Evolutionary conservation across 2,113 vertebrate genomes (phyloP).

Genomic region (human): DNA sequence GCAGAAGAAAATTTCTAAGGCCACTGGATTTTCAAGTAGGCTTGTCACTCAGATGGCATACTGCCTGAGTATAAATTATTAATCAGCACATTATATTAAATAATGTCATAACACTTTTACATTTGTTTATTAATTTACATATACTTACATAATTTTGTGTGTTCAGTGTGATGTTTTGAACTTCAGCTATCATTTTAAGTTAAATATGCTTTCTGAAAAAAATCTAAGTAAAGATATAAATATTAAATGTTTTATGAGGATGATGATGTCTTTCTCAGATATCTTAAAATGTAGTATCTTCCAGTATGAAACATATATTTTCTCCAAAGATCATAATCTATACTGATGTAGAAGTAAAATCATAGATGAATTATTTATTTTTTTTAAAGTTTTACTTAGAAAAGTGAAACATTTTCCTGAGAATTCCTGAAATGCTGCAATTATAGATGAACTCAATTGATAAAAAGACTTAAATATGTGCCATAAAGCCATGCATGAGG

Average conservation of each 20-base stretch:
- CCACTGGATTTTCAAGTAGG: not conserved
- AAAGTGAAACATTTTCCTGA: not conserved
- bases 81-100: not conserved
- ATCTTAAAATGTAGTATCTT: not conserved
- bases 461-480: not conserved
- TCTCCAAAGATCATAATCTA: not conserved
- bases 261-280: not conserved
- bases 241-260: not conserved
- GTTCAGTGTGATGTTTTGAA: not conserved
- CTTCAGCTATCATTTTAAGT: not conserved
- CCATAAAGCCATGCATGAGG: not conserved
- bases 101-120: not conserved
- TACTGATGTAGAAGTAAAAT: not conserved
- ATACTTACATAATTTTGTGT: not conserved
- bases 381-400: not conserved
- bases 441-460: not conserved
- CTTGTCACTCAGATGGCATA: not conserved
- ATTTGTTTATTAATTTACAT: not conserved
- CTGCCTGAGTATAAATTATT: not conserved
- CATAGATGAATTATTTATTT: not conserved
- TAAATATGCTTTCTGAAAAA: not conserved
- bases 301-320: not conserved
- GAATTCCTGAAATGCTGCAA: not conserved
- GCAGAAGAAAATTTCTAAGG: not conserved
- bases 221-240: not conserved